phyloP scores from a whole-genome alignment of 1,140 invertebrate genomes.

The Brachionus manjavacas region DNA sequence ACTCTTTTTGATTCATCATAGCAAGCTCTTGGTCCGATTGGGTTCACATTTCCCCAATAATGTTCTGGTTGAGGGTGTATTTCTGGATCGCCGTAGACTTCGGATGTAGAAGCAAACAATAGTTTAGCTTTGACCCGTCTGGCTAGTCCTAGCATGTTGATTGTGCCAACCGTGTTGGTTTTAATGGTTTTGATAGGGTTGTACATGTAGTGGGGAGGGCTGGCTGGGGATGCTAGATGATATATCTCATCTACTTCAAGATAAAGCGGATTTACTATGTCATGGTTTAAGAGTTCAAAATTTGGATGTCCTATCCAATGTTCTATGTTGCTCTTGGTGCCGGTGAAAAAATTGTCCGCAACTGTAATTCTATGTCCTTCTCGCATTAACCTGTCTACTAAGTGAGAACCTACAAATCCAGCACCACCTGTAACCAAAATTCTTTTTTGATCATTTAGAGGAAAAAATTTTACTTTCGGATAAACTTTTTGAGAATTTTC shows the following conservation, averaged over 20 bases:
- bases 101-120: conserved; percentile 92
- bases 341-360: conserved; percentile 96
- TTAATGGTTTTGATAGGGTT: conserved; percentile 99
- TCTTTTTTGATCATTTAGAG: conserved; percentile 67
- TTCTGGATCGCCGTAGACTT: conserved; percentile 96
- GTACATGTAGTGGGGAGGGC: conserved; percentile 97
- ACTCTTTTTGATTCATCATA: conserved; percentile 98
- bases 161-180: conserved; percentile 97
- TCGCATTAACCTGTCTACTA: conserved; percentile 89
- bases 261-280: conserved; percentile 94
- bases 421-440: conserved; percentile 94
- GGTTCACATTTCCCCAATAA: conserved; percentile 99
- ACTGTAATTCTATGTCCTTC: conserved; percentile 96
- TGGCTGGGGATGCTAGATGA: conserved; percentile 94
- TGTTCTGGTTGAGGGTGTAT: conserved; percentile 77
- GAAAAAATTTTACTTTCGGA: conserved; percentile 40
- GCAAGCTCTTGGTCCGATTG: conserved; percentile 87
- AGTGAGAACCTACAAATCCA: conserved; percentile 96
- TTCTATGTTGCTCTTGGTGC: conserved; percentile 89
- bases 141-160: conserved; percentile 90
- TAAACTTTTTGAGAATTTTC: conserved; percentile 27
- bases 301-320: conserved; percentile 98
- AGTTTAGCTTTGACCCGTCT: conserved; percentile 87
- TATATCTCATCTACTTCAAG: conserved; percentile 99
- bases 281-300: conserved; percentile 97